phyloP scores from a whole-genome alignment of 2,888 invertebrate genomes.

The Auanema freiburgensis region DNA sequence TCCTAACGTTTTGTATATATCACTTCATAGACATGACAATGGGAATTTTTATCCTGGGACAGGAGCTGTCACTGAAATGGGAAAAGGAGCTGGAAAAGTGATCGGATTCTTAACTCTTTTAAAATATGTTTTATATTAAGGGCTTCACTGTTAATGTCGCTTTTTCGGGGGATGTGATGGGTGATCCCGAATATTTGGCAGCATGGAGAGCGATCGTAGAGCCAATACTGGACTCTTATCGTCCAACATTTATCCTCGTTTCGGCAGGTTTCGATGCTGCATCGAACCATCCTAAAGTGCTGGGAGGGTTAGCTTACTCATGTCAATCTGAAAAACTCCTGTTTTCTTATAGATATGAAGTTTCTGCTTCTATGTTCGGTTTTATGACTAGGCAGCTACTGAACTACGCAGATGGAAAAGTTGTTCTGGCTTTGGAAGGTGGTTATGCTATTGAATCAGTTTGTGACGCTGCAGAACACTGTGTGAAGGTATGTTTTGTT shows the following conservation, averaged over 20 bases:
- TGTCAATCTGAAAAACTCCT: slow-evolving; percentile 5
- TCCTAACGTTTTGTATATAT: slow-evolving; percentile 89
- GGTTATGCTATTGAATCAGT: slow-evolving; percentile 93
- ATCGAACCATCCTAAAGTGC: slow-evolving; percentile 86
- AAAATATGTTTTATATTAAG: slow-evolving; percentile 16
- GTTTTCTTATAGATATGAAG: slow-evolving; percentile 78
- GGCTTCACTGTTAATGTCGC: slow-evolving; percentile 95
- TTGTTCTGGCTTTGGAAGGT: slow-evolving; percentile 63
- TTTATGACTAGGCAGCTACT: slow-evolving; percentile 92
- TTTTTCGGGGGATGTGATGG: slow-evolving; percentile 88
- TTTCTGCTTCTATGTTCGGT: slow-evolving; percentile 81
- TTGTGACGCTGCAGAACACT: slow-evolving; percentile 94
- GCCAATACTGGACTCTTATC: slow-evolving; percentile 81
- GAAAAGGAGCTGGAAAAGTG: slow-evolving; percentile 52
- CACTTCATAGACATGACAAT: slow-evolving; percentile 96
- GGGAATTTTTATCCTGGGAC: slow-evolving; percentile 97
- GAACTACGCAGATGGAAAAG: slow-evolving; percentile 73
- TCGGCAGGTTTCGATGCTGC: slow-evolving; percentile 98
- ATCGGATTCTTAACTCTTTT: no score
- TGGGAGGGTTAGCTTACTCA: slow-evolving; percentile 73
- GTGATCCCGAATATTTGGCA: slow-evolving; percentile 90
- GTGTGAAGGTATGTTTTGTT: slow-evolving; percentile 76
- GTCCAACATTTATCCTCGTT: slow-evolving; percentile 74
- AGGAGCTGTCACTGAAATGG: slow-evolving; percentile 83
- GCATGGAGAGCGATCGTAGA: slow-evolving; percentile 85